These are phyloP conservation scores for Halichoerus grypus DNA, from an alignment of 2,113 vertebrate species.

Conservation along the genomic window DNA sequence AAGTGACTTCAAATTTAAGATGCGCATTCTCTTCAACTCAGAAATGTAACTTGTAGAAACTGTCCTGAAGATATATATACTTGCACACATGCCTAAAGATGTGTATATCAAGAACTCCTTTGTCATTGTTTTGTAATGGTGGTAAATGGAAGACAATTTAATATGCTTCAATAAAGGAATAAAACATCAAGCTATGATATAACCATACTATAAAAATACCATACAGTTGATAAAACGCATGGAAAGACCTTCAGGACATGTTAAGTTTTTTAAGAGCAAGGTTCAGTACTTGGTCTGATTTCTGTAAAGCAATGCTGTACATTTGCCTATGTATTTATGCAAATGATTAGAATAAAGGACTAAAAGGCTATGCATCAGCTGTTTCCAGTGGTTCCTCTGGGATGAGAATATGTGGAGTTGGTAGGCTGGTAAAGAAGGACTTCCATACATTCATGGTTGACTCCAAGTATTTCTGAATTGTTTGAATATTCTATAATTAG, in stretches of 20 bases:
- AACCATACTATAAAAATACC: neutral
- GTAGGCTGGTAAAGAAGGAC: neutral
- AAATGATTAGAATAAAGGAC: neutral
- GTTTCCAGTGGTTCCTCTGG: neutral
- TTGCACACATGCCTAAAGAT: neutral
- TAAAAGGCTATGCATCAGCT: neutral
- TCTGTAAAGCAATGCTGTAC: neutral
- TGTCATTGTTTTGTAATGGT: neutral
- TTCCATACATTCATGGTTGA: neutral
- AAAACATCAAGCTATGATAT: neutral
- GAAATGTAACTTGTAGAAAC: slow-evolving; percentile 29
- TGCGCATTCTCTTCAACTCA: slow-evolving; percentile 20
- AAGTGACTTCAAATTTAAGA: slow-evolving; percentile 27
- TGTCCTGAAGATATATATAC: neutral
- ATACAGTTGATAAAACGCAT: neutral
- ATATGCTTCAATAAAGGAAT: neutral
- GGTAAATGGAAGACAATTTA: neutral
- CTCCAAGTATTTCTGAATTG: neutral
- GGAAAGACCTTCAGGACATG: neutral
- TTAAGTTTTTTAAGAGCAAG: neutral
- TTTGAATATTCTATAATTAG: neutral
- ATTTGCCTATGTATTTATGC: neutral
- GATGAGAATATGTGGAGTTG: neutral
- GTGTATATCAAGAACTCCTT: neutral
- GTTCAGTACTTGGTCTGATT: neutral